These are phyloP conservation scores for Diuraphis noxia DNA, from an alignment of 1,140 invertebrate genomes.

Conservation along the genomic window DNA sequence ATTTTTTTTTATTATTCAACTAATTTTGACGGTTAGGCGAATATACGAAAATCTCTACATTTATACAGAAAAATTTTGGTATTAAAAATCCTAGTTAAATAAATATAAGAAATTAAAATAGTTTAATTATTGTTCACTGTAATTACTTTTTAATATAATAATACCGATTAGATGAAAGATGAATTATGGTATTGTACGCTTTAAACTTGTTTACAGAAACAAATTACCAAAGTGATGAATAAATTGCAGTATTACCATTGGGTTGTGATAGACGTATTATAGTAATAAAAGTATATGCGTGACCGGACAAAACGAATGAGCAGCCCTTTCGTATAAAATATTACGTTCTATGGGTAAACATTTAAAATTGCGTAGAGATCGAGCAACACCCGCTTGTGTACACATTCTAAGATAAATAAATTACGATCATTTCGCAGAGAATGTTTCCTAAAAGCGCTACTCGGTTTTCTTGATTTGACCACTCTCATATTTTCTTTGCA, in stretches of 20 bases:
- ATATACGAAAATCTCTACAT: not conserved
- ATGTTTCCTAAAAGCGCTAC: slow-evolving; percentile 1
- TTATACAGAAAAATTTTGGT: not conserved
- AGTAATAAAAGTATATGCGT: not conserved
- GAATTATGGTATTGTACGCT: not conserved
- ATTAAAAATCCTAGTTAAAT: not conserved
- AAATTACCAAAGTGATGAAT: not conserved
- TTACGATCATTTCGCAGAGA: not conserved
- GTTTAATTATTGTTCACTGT: not conserved
- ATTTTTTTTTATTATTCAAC: not conserved
- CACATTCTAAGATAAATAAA: slow-evolving; percentile 6
- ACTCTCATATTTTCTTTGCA: not conserved
- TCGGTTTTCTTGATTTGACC: slow-evolving; percentile 22
- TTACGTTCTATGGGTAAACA: not conserved
- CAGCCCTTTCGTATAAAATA: not conserved
- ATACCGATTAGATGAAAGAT: not conserved
- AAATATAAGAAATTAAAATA: not conserved
- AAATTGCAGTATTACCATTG: not conserved
- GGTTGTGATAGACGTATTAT: not conserved
- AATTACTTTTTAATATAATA: not conserved
- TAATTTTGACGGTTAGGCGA: not conserved
- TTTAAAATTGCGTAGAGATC: not conserved
- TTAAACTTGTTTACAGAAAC: not conserved
- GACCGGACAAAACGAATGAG: not conserved
- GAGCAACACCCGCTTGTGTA: not conserved